Base-by-base conservation (phyloP, 2,797 vertebrate species). In the Apogon hyalosoma region DNA sequence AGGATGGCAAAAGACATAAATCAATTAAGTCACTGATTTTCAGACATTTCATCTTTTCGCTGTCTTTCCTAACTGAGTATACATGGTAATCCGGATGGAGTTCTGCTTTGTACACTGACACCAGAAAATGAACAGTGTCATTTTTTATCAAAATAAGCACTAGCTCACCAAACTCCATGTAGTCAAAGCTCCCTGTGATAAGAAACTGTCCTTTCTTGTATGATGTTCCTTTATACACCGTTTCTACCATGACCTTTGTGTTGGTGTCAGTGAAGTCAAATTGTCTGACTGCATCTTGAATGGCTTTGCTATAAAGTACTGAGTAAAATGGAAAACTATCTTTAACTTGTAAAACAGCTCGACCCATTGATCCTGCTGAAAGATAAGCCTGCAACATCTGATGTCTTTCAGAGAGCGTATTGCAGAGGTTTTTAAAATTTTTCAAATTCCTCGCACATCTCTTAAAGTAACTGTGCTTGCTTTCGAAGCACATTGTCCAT, bases 401-500 rank as follows among this genome's bases (percentile, higher is more conserved):
- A 51, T 31, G 47, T 5, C 28, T 45, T 52, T 71, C 60, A 38
- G 0, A 50, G 15, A 12, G 18, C 6, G 21, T 49, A 11, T 49
- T 3, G 39, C 38, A 63, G 1, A 71, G 11, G 9, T 56, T 51
- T 57, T 51, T 63, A 1, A 63, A 49, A 7, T 63, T 57, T 24
- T 70, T 73, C 19, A 81, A 39, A 63, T 77, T 40, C 14, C 73
- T 76, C 15, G 66, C 4, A 52, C 52, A 80, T 63, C 71, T 71
- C 58, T 69, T 75, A 7, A 75, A 75, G 36, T 66, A 75, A 55
- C 64, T 70, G 12, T 84, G 63, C 40, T 78, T 80, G 12, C 70
- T 77, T 24, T 78, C 63, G 60, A 84, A 78, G 15, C 70, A 77
- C 51, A 31, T 42, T 74, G 62, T 79, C 79, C 82, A 84, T 3